Conservation (phyloP, 2,113 vertebrate species). For the Pygoscelis adeliae region DNA sequence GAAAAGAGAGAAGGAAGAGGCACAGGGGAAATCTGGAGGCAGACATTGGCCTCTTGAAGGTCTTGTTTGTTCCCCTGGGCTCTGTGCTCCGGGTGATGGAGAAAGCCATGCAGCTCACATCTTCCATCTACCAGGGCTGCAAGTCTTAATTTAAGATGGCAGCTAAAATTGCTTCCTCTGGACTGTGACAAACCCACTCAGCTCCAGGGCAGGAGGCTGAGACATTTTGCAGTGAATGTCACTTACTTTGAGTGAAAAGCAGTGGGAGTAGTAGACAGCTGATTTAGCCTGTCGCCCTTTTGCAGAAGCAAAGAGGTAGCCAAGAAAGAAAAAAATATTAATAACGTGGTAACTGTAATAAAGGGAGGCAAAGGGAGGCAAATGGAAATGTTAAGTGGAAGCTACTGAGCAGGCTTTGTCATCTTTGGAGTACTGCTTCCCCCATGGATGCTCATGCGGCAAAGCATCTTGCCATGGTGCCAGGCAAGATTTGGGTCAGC, state of each 20-base stretch:
- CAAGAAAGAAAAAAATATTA: background rate
- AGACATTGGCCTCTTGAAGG: fast-evolving
- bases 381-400: background rate
- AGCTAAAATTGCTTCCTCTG: background rate
- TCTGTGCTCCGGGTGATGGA: background rate
- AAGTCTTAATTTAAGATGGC: background rate
- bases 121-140: background rate
- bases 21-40: background rate
- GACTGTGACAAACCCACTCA: background rate
- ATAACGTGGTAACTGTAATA: background rate
- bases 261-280: background rate
- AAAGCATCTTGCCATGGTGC: background rate
- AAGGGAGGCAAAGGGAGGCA: background rate
- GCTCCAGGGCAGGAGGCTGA: background rate
- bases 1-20: background rate
- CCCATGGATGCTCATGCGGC: background rate
- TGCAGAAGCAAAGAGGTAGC: background rate
- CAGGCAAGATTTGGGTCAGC: background rate
- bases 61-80: background rate
- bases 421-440: background rate
- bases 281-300: background rate
- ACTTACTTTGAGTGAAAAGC: background rate
- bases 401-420: background rate
- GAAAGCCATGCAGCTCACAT: background rate
- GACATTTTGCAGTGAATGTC: background rate